Base-by-base conservation (phyloP, 2,113 vertebrate genomes). In the Turdus rufiventris region DNA sequence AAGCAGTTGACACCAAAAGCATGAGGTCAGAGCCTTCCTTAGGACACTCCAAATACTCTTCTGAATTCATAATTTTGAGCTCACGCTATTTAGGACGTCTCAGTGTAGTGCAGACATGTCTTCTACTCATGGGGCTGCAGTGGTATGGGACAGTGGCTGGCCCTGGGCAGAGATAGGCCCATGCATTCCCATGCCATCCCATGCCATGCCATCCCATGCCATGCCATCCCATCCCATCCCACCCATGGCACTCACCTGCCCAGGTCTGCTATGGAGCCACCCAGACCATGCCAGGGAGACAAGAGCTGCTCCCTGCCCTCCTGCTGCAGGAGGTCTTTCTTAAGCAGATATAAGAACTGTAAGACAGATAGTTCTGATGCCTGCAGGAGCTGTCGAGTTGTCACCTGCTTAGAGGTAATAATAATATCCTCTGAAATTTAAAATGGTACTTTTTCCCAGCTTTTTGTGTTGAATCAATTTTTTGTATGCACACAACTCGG, bases 131-230 rank as follows among this genome's bases (percentile, higher is more conserved):
- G 19, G 40, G 36, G 21, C n/a, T 72, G 33, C 14, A 42, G 75
- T 14, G 15, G 9, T 56, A 25, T 0, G 0, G 42, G 5, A 6
- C 50, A 56, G 25, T 18, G 14, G 9, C 67, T 65, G 75, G 10
- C 31, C 50, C 34, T 40, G 42, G 24, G 53, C 31, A 70, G 65
- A 31, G 19, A 13, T 28, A 51, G 16, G 7, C 25, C 9, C 58
- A 62, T n/a, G 29, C 65, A 16, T 80, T 76, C n/a, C 56, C 56
- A 18, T 45, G 17, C 40, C 70, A 42, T 47, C 33, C 63, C 43
- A 34, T 48, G 33, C 24, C 62, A 45, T 33, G 20, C 62, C 62
- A 33, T 43, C 7, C 29, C 58, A 50, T 61, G 24, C 33, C 34
- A 23, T 34, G 45, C 43, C 63, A 34, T 47, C 43, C 63, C 63